Base-by-base conservation (phyloP, 2,888 invertebrate species). In the Pandemis heparana region DNA sequence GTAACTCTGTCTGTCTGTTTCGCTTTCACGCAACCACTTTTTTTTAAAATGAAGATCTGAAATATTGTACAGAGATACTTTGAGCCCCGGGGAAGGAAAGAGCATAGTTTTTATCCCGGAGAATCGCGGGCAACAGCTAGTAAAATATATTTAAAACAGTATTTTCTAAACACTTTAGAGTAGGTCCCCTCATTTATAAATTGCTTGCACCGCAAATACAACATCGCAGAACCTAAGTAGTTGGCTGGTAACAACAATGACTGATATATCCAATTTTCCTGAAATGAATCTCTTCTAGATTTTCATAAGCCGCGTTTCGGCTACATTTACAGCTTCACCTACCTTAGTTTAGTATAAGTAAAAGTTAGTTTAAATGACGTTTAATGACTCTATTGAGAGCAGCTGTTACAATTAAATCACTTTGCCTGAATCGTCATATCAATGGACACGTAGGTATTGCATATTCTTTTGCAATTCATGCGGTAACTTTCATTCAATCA, bases 221-320 rank as follows among this genome's bases (percentile, higher is more conserved):
- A 43, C 41, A 41, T 39, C 43, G 10, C 43, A 46, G 59, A 68
- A 16, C 32, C 1, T 23, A 32, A 32, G 23, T 32, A 32, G 23
- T 32, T 12, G 41, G 10, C 41, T 41, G 8, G 10, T 0, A 7
- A 41, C 9, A 16, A 53, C 53, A 56, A 8, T 46, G 38, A 59
- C 46, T 48, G 63, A 53, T 63, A 63, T 56, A 43, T 8, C 18
- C 16, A 18, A 16, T 53, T 9, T 16, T 53, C 16, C 8, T 53
- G 39, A 9, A 32, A 32, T 48, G 14, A 12, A n/a, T n/a, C 32
- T 18, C 14, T 43, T 70, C 43, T 56, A 56, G 53, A 53, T 56
- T 56, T 70, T 56, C 63, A 70, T 41, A 70, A 70, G 16, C 16
- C n/a, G n/a, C 12, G 23, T 23, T 51, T 16, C 51, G 46, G 14